A percentile compares a stretch with the other conserved stretches of the same genome.
Conservation (phyloP, 1,140 invertebrate genomes). For the Drosophila bipectinata region DNA sequence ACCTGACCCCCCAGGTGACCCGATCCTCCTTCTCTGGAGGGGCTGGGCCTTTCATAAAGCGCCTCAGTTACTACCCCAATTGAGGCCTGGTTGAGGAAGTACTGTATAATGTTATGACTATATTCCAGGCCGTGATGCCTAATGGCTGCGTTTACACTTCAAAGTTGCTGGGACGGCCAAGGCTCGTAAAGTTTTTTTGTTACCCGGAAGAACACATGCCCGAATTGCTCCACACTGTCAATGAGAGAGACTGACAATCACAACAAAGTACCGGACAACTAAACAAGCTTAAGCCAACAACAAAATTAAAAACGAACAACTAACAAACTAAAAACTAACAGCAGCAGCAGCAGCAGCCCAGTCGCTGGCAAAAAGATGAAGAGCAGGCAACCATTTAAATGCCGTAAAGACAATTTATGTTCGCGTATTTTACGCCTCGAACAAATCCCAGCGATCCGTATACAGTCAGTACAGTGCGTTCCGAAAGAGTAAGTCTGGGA, state of each 20-base stretch:
- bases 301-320: constrained; percentile 10
- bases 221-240: not conserved
- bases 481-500: not conserved
- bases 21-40: not conserved
- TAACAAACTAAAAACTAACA: constrained; percentile 17
- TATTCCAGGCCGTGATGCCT: not conserved
- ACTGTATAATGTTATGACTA: not conserved
- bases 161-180: too few relatives aligned
- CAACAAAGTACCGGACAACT: constrained; percentile 12
- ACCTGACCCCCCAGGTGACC: too few relatives aligned
- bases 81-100: constrained; percentile 5
- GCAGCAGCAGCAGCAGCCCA: constrained; percentile 28
- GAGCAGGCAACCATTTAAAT: constrained; percentile 54
- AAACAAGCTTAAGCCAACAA: not conserved
- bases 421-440: constrained; percentile 62
- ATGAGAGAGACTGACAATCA: not conserved
- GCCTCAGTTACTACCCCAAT: constrained; percentile 13
- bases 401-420: constrained; percentile 68
- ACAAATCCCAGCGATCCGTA: constrained; percentile 33
- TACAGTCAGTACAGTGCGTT: constrained; percentile 9
- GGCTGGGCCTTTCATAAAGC: too few relatives aligned
- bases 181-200: constrained; percentile 15
- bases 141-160: not conserved
- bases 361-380: constrained; percentile 9
- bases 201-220: constrained; percentile 25